Percentiles rank a stretch among this genome's conserved stretches.
These are phyloP conservation scores for Drosophila cognata DNA, from an alignment of 2,888 invertebrate species.

Conservation along the genomic window DNA sequence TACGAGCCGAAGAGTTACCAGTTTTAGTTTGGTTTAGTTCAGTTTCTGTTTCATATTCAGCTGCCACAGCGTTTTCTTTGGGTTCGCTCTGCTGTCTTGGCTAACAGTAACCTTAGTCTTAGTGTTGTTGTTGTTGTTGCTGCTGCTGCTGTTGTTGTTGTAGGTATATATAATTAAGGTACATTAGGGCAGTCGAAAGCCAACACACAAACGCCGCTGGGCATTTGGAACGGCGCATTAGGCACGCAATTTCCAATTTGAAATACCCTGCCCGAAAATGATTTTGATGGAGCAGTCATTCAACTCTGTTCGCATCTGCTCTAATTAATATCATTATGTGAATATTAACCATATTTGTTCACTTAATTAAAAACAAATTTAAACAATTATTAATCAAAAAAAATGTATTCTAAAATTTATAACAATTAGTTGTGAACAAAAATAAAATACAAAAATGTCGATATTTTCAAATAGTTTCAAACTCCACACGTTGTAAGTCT, in stretches of 20 bases:
- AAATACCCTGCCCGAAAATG: conserved; percentile 22
- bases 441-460: neutral
- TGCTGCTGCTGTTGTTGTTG: conserved; percentile 31
- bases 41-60: conserved; percentile 13
- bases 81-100: conserved; percentile 23
- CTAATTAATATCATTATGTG: neutral
- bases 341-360: too few species aligned
- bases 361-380: neutral
- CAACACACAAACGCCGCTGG: conserved; percentile 52
- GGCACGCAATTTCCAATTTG: conserved; percentile 73
- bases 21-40: conserved; percentile 4
- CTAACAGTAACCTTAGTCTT: conserved; percentile 50
- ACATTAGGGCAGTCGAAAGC: conserved; percentile 67
- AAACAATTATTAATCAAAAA: neutral
- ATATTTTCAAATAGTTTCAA: too few species aligned
- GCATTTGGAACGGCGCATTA: conserved; percentile 66
- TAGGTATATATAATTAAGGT: conserved; percentile 67
- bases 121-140: conserved; percentile 26
- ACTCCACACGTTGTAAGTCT: too few species aligned
- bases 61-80: conserved; percentile 19
- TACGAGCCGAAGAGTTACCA: neutral
- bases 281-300: neutral
- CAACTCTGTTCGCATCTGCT: neutral
- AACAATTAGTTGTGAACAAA: neutral
- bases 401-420: neutral